phyloP scores from a whole-genome alignment of 2,797 vertebrate genomes.

The Chloroceryle inda region DNA sequence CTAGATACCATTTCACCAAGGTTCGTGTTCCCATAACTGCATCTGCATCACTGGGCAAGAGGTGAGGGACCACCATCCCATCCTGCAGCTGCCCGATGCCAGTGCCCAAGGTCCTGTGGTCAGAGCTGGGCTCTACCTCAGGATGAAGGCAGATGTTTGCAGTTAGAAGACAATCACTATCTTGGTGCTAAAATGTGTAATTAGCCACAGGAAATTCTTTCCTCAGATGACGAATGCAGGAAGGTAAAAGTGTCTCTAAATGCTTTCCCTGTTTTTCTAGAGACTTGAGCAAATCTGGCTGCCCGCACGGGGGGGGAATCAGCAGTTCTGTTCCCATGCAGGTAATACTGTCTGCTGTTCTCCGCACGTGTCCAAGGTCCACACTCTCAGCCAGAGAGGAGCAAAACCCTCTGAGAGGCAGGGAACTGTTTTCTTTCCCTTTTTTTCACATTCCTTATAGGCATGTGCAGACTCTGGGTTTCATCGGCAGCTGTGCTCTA shows the following conservation, averaged over 20 bases:
- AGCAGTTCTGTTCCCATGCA: background rate
- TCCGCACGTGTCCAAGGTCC: background rate
- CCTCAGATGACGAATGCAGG: slow-evolving; percentile 23
- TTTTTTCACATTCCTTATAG: background rate
- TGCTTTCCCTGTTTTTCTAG: background rate
- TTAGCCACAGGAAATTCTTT: slow-evolving; percentile 42
- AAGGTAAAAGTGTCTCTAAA: slow-evolving; percentile 3
- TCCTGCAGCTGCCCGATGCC: accelerated
- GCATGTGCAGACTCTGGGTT: background rate
- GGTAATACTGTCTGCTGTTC: slow-evolving; percentile 17
- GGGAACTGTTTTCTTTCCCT: background rate
- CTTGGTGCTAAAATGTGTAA: slow-evolving; percentile 33
- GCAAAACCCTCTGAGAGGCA: background rate
- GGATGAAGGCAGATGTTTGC: slow-evolving; percentile 20
- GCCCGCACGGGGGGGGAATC: background rate
- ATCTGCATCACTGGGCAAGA: background rate
- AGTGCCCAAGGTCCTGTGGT: background rate
- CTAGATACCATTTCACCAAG: background rate
- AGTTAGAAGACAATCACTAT: background rate
- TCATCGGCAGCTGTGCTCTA: background rate
- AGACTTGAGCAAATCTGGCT: background rate
- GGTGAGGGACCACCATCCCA: background rate
- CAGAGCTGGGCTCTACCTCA: background rate
- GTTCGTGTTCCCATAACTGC: background rate
- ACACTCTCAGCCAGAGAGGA: background rate